Base-by-base conservation (phyloP, 1,140 invertebrate genomes). In the Drosophila pruinosa region DNA sequence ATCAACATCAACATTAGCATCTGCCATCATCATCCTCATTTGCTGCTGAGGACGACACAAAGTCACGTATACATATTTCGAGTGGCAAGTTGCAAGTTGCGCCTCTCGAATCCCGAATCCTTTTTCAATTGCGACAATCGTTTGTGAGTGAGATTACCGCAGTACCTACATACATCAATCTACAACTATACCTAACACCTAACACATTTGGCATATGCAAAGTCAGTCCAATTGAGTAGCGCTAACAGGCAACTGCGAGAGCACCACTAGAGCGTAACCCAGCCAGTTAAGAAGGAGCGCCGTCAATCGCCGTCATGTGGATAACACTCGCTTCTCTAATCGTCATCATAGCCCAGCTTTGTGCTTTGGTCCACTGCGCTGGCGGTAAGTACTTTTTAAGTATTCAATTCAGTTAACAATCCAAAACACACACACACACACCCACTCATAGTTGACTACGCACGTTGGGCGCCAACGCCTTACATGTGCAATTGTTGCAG, bases 301-400 rank as follows among this genome's bases (percentile, higher is more conserved):
- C 31, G 31, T 34, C 70, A 81, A 58, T 58, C 70, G 65, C 68
- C 81, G 75, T 72, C 73, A 86, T 86, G 81, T 81, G 81, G 77
- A 86, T 68, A 62, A 59, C 63, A 50, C 36, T 78, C 58, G 65
- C 58, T 31, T 68, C 61, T 43, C 43, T 68, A 38, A 28, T 78
- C 57, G 39, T 86, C 61, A 72, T 71, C 65, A 50, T 86, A 48
- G 62, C 70, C 68, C 82, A 81, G 77, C 73, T 86, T 47, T 75
- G 73, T 50, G 69, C 54, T 38, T 58, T 77, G 62, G 82, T 76
- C 39, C 61, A 67, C 63, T 68, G 65, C 65, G 82, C 82, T 56
- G 81, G 81, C 47, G 81, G 81, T 86, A 78, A 86, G 81, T 86
- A 41, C n/a, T n/a, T n/a, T n/a, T n/a, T n/a, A n/a, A n/a, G n/a